phyloP scores from a whole-genome alignment of 64 coral and sea anemone species.

The Orbicella faveolata region DNA sequence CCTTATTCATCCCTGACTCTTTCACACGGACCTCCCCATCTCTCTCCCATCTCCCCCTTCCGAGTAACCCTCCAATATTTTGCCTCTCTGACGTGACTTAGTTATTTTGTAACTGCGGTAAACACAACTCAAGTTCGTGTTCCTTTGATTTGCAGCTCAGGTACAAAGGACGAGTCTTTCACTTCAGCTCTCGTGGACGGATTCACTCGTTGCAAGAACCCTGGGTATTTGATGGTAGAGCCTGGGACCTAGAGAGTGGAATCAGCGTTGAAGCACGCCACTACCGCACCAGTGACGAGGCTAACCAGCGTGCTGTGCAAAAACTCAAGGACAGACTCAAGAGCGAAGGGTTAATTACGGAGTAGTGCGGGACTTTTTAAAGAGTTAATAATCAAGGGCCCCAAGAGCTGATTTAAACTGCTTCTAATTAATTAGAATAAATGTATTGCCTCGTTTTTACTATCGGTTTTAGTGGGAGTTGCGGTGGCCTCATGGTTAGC shows the following conservation, averaged over 20 bases:
- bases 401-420: no score
- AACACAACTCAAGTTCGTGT: background rate
- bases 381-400: no score
- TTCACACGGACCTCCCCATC: no score
- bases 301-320: background rate
- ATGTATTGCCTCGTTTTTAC: no score
- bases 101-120: no score
- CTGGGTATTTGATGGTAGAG: constrained; percentile 2
- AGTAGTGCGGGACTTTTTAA: background rate
- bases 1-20: no score
- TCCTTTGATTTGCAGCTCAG: background rate
- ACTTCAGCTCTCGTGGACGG: background rate
- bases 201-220: background rate
- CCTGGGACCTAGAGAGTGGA: background rate
- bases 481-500: no score
- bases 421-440: no score
- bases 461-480: no score
- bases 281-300: background rate
- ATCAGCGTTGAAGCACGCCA: background rate
- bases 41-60: no score
- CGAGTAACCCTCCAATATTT: no score
- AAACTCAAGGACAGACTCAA: constrained; percentile 7
- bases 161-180: background rate
- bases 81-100: no score
- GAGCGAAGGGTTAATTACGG: background rate